phyloP scores from a whole-genome alignment of 2,113 vertebrate species.

The Nannospalax galili region DNA sequence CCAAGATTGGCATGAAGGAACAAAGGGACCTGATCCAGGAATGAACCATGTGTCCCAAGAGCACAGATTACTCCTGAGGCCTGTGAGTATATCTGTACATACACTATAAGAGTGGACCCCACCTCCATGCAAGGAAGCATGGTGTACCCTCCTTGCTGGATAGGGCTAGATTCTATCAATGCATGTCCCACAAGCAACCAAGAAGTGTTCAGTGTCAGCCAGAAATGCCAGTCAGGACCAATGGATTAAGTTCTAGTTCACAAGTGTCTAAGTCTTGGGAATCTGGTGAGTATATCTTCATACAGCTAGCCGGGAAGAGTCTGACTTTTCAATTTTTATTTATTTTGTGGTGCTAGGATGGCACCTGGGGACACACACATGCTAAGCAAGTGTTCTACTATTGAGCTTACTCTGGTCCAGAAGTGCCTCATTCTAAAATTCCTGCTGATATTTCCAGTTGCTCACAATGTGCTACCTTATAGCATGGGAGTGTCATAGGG shows the following conservation, averaged over 20 bases:
- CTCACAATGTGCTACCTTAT: too few relatives aligned
- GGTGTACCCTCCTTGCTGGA: too few relatives aligned
- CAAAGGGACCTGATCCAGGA: background rate
- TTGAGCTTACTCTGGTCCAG: background rate
- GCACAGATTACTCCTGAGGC: background rate
- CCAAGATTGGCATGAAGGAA: background rate
- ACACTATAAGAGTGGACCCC: background rate
- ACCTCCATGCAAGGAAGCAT: background rate
- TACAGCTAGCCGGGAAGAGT: background rate
- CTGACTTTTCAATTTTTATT: background rate
- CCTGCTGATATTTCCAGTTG: too few relatives aligned
- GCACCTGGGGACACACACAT: too few relatives aligned
- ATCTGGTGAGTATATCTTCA: background rate
- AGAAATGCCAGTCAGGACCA: background rate
- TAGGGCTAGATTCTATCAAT: background rate
- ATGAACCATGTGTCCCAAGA: background rate
- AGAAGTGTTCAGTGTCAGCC: background rate
- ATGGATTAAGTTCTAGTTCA: background rate
- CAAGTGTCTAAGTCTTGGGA: background rate
- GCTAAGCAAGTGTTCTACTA: too few relatives aligned
- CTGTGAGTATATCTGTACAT: background rate
- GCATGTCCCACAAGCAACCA: background rate
- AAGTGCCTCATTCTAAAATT: background rate
- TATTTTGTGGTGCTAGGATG: background rate
- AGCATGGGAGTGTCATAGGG: too few relatives aligned